A percentile compares a stretch with the other conserved stretches of the same genome.
These are phyloP conservation scores for Bufo gargarizans DNA, from an alignment of 2,113 vertebrate genomes.

Conservation along the genomic window DNA sequence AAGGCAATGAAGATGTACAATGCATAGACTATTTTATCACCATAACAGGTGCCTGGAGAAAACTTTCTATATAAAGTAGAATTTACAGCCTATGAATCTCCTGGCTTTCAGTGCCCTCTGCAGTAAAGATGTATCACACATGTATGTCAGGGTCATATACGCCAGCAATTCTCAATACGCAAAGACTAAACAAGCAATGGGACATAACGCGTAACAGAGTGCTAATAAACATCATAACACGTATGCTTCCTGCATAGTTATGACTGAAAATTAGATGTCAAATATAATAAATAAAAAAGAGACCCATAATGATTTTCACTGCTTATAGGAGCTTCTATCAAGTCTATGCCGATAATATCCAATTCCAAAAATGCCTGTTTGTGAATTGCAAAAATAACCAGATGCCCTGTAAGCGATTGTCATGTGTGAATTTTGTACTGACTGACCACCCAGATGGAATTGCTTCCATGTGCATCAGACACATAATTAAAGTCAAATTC, in stretches of 20 bases:
- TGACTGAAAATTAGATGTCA: not conserved
- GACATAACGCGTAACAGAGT: not conserved
- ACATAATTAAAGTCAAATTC: constrained; percentile 20
- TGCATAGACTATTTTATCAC: constrained; percentile 23
- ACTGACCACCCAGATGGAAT: constrained; percentile 42
- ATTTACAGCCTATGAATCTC: constrained; percentile 28
- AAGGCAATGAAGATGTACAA: constrained; percentile 46
- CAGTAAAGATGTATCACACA: constrained; percentile 40
- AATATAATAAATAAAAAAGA: not conserved
- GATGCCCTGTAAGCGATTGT: constrained; percentile 1
- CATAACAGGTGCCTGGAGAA: constrained; percentile 17
- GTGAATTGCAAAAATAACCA: not conserved
- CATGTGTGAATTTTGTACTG: not conserved
- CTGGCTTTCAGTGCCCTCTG: constrained; percentile 42
- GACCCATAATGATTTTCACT: not conserved
- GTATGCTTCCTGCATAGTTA: not conserved
- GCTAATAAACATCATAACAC: not conserved
- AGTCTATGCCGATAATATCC: not conserved
- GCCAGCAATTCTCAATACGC: not conserved
- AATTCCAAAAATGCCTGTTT: not conserved
- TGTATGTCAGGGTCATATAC: constrained; percentile 7
- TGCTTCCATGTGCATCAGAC: constrained; percentile 27
- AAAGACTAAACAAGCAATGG: not conserved
- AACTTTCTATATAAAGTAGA: constrained; percentile 20
- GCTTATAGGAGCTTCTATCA: not conserved